Evolutionary conservation across 1,140 invertebrate species (phyloP).

Genomic region (Kradibia gibbosae): DNA sequence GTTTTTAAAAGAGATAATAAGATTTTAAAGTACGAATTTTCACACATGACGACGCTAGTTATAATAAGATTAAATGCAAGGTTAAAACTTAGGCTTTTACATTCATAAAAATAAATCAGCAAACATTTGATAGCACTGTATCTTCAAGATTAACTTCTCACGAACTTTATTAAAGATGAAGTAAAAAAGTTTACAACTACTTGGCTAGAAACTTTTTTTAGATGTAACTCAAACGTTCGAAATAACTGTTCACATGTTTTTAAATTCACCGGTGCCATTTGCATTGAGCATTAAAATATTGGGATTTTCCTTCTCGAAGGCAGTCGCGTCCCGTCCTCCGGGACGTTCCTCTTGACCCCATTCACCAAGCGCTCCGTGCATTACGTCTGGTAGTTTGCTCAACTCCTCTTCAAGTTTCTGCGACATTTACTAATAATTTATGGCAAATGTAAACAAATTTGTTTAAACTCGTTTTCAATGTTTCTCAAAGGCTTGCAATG

Average conservation of each 20-base stretch:
- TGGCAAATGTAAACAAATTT: constrained; percentile 9
- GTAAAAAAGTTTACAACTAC: neutral
- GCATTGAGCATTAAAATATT: constrained; percentile 83
- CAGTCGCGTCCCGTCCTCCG: constrained; percentile 77
- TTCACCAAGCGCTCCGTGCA: constrained; percentile 78
- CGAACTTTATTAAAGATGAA: neutral
- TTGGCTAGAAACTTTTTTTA: neutral
- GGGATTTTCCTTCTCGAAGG: constrained; percentile 85
- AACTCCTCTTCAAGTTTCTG: constrained; percentile 79
- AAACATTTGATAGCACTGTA: neutral
- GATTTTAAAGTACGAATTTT: too few species aligned
- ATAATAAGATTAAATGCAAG: neutral
- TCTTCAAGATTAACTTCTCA: neutral
- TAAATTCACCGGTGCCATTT: constrained; percentile 79
- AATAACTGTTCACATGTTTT: constrained; percentile 78
- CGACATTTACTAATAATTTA: constrained; percentile 68
- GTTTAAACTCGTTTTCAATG: constrained; percentile 24
- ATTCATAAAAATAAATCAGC: neutral
- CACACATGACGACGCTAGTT: neutral
- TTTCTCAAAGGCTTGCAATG: neutral
- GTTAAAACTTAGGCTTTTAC: neutral
- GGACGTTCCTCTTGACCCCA: constrained; percentile 82
- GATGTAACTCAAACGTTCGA: neutral
- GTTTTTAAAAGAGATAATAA: too few species aligned
- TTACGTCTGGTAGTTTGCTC: constrained; percentile 80